Percentiles rank a stretch among this genome's conserved stretches.
phyloP scores from a whole-genome alignment of 2,113 vertebrate genomes.

The Pseudolaguvia tuberculata region DNA sequence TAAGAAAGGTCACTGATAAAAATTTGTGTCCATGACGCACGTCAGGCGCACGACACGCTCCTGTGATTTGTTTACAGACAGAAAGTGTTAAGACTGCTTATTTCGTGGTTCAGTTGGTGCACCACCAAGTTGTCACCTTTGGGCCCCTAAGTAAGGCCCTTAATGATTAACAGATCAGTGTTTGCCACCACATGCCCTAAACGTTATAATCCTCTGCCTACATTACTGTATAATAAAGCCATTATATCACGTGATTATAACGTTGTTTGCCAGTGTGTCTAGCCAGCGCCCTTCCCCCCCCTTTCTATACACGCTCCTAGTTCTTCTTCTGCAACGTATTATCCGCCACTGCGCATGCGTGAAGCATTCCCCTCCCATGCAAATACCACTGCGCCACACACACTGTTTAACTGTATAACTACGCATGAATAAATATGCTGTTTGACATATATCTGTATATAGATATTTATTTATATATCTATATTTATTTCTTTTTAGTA shows the following conservation, averaged over 20 bases:
- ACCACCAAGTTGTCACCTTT: too few relatives aligned
- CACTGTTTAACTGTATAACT: conserved; percentile 11
- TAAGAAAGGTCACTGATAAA: background rate
- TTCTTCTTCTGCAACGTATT: conserved; percentile 64
- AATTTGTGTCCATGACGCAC: background rate
- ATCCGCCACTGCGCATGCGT: conserved; percentile 66
- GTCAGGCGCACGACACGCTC: background rate
- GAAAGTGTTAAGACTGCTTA: background rate
- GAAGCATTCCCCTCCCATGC: conserved; percentile 45
- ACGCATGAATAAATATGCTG: background rate
- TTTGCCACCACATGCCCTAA: too few relatives aligned
- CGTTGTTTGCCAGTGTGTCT: conserved; percentile 52
- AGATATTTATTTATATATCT: too few relatives aligned
- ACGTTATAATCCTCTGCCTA: background rate
- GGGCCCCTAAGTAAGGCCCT: too few relatives aligned
- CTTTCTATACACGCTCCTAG: conserved; percentile 28
- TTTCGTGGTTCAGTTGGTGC: too few relatives aligned
- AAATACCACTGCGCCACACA: conserved; percentile 74
- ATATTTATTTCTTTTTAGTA: background rate
- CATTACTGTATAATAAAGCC: background rate
- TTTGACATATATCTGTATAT: background rate
- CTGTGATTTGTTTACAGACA: background rate
- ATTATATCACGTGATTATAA: conserved; percentile 39
- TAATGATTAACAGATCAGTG: too few relatives aligned
- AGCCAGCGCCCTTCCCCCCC: conserved; percentile 64